These are phyloP conservation scores for Petaurus breviceps DNA, from an alignment of 2,113 vertebrate species.

Conservation along the genomic window DNA sequence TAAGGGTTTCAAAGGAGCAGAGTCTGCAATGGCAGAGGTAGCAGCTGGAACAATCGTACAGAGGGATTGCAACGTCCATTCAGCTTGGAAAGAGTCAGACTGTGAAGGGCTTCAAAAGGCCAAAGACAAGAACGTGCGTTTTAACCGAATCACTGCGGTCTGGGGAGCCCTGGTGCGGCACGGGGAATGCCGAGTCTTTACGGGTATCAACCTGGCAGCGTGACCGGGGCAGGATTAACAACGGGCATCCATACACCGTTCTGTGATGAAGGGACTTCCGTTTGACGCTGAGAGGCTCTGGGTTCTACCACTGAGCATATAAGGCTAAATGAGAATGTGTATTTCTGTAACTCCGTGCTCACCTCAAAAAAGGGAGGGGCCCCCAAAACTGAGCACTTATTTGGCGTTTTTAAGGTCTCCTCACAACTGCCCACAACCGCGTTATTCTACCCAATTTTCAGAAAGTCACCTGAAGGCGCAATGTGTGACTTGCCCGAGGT, in stretches of 20 bases:
- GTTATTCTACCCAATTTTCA: background rate
- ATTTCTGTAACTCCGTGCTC: background rate
- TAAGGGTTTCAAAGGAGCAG: background rate
- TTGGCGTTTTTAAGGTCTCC: background rate
- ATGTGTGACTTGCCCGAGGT: too few relatives aligned
- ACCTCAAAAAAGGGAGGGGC: background rate
- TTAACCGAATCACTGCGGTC: too few relatives aligned
- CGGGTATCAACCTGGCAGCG: too few relatives aligned
- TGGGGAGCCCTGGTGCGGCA: too few relatives aligned
- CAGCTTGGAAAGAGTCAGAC: background rate
- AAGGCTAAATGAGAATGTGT: too few relatives aligned
- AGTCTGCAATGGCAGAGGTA: background rate
- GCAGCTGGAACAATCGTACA: background rate
- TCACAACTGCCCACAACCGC: background rate
- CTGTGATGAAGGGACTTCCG: too few relatives aligned
- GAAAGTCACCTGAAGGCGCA: background rate
- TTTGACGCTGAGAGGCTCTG: background rate
- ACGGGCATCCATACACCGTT: too few relatives aligned
- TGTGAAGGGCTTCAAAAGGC: background rate
- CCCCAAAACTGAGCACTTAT: background rate
- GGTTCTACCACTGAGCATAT: too few relatives aligned
- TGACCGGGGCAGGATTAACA: background rate
- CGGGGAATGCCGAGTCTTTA: too few relatives aligned
- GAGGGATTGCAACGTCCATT: too few relatives aligned
- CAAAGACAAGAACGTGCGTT: too few relatives aligned